Conservation (phyloP, 1,140 invertebrate genomes). For the Philaenus spumarius region DNA sequence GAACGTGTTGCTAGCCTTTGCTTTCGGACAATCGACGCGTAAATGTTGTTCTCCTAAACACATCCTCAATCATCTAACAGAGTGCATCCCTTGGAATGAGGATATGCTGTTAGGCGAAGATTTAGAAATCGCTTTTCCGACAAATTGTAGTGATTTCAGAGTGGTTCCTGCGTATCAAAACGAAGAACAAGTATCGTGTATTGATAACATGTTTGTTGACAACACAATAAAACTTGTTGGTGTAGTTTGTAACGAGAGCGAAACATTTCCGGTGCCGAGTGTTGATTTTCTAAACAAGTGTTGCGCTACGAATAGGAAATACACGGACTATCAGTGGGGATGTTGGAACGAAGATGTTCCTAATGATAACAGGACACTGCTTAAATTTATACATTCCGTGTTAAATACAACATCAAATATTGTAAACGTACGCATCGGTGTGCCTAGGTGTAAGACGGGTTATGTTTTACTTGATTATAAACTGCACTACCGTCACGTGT, state of each 20-base stretch:
- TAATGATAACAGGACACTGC: not conserved
- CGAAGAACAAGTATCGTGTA: slow-evolving; percentile 4
- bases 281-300: slow-evolving; percentile 22
- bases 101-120: slow-evolving; percentile 13
- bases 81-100: not conserved
- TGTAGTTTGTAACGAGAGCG: slow-evolving; percentile 6
- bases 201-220: slow-evolving; percentile 7
- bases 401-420: slow-evolving; percentile 14
- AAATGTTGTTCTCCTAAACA: slow-evolving; percentile 20
- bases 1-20: slow-evolving; percentile 3
- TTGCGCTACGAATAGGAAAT: slow-evolving; percentile 16
- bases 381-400: not conserved
- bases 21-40: slow-evolving; percentile 7
- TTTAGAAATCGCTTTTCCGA: not conserved
- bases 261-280: slow-evolving; percentile 11
- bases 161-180: slow-evolving; percentile 1
- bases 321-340: slow-evolving; percentile 11
- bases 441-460: slow-evolving; percentile 7
- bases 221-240: not conserved
- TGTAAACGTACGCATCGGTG: slow-evolving; percentile 18
- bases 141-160: not conserved
- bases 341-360: slow-evolving; percentile 12
- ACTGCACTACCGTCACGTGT: slow-evolving; percentile 12
- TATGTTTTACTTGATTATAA: slow-evolving; percentile 19
- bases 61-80: not conserved